Evolutionary conservation across 2,888 invertebrate genomes (phyloP), one percentile per base, ranked within the genome.

Genomic region (Sesia apiformis): DNA sequence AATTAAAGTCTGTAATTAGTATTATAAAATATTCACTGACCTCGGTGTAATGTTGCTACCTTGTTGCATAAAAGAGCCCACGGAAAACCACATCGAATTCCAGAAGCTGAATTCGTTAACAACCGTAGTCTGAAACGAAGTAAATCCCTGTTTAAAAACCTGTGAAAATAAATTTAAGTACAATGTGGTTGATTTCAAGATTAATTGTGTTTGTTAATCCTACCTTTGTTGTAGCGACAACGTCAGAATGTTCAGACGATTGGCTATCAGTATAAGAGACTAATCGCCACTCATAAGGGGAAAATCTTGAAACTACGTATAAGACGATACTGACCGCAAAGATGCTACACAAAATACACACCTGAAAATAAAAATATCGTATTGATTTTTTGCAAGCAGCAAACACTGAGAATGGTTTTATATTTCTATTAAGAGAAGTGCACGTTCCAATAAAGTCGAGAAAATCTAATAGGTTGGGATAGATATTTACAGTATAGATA

Each of bases 21-120:
- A 23, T 23, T 23, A 23, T 64, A 65, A 72, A 68, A 67, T 67
- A 73, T 71, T 61, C 56, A 77, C 85, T 85, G 90, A 97, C 94
- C 97, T 94, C 49, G 99, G 99, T 58, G 97, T 95, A 68, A 98
- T 94, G 83, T 98, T 98, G 76, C 97, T 97, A 56, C 99, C 98
- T 84, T 99, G 99, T 83, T 99, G 98, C 97, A 99, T 98, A 81
- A 99, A 96, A 52, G 99, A 98, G 39, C 98, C 98, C 68, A 99
- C 89, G 0, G 98, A 94, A 87, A 99, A 99, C 99, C 99, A 99
- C 64, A 99, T 93, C 57, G 97, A 97, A 90, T 99, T 99, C 84
- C 97, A 93, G 74, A 99, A 95, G 73, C 96, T 97, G 84, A 99
- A 98, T 79, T 97, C 97, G 76, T 98, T 98, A 55, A 95, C 93